Evolutionary conservation across 2,797 vertebrate genomes (phyloP), one percentile per base, ranked within the genome.

Genomic region (Carapus acus): DNA sequence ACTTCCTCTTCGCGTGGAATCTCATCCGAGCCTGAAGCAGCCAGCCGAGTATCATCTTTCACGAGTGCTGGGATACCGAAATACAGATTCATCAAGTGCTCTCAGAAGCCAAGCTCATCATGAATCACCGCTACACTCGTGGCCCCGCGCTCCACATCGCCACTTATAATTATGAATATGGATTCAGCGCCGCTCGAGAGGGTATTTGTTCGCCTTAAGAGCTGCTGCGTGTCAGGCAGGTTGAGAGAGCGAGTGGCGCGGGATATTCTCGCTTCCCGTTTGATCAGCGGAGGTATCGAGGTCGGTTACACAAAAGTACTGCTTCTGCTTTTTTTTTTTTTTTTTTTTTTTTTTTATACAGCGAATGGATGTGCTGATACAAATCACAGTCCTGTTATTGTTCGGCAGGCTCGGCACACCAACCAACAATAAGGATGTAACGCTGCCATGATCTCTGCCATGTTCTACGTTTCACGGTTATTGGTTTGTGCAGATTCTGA

Each of bases 261-360:
- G 43, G 48, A 53, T 78, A 76, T 74, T 86, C 78, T 84, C 82
- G 78, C 78, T 87, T 88, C 84, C 76, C 53, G 71, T 86, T 81
- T 84, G 71, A 78, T 78, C 58, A 64, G 41, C 43, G 74, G 61
- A 72, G 68, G 42, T 59, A 55, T 65, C 27, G 17, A 59, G 54
- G 40, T 61, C 54, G 34, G 54, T 62, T 51, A 58, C 49, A 68
- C 43, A 62, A 58, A 65, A 52, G 23, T 38, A 53, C 63, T 64
- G 61, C 54, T 74, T 80, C 65, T 39, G 48, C 76, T 79, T 36
- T 81, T 61, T 65, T 24, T 29, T 29, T 29, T 29, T n/a, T n/a
- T n/a, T n/a, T n/a, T n/a, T n/a, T n/a, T n/a, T n/a, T n/a, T n/a
- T n/a, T n/a, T n/a, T n/a, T n/a, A n/a, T n/a, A 27, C 5, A 27